phyloP scores from a whole-genome alignment of 2,113 vertebrate genomes.

The Lasiurus cinereus region DNA sequence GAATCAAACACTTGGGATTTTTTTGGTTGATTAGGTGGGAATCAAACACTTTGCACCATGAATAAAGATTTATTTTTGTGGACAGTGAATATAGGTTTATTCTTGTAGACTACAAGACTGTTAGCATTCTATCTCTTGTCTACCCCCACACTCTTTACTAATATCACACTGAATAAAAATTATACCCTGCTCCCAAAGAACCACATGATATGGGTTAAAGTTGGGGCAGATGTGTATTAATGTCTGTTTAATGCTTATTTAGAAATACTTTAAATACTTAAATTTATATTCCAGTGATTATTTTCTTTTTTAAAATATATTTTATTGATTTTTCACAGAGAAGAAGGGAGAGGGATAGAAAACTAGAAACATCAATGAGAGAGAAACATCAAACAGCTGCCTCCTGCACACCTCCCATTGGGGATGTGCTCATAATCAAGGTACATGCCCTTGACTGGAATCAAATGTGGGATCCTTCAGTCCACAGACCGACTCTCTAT shows the following conservation, averaged over 20 bases:
- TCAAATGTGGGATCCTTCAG: too few species aligned
- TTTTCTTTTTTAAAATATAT: constrained; percentile 12
- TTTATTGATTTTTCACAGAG: too few species aligned
- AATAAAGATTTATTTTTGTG: background rate
- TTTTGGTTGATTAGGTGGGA: background rate
- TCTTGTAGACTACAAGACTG: background rate
- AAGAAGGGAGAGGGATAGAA: too few species aligned
- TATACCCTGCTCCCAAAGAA: background rate
- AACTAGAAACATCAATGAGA: too few species aligned
- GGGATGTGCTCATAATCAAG: too few species aligned
- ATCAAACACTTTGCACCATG: background rate
- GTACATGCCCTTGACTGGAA: too few species aligned
- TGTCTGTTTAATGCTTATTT: background rate
- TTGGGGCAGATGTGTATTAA: background rate
- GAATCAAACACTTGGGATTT: background rate
- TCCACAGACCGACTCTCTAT: too few species aligned
- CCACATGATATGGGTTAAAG: background rate
- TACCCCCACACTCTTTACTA: background rate
- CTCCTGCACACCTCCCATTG: too few species aligned
- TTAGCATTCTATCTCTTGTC: background rate
- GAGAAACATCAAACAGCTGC: too few species aligned
- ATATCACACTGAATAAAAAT: background rate
- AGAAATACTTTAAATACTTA: background rate
- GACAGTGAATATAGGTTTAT: background rate
- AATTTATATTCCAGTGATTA: background rate